Conservation (phyloP, 2,113 vertebrate species). For the Cranoglanis bouderius region DNA sequence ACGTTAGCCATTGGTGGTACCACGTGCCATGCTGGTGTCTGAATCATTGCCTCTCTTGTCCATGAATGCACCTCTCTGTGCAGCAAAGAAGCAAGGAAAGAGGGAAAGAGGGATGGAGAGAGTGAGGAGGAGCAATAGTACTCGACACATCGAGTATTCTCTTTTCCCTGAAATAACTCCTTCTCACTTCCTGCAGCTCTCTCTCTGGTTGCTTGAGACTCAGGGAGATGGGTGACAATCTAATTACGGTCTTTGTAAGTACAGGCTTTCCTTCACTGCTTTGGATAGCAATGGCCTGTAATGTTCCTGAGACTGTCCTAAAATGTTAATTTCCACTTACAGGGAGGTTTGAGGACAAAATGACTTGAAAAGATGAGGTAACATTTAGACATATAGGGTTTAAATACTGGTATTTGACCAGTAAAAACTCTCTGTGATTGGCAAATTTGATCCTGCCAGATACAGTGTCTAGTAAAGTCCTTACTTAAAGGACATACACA, state of each 20-base stretch:
- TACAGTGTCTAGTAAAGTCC: too few relatives aligned
- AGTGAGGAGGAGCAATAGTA: slow-evolving; percentile 27
- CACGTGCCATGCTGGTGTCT: slow-evolving; percentile 43
- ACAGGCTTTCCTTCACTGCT: slow-evolving; percentile 7
- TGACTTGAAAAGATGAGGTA: background rate
- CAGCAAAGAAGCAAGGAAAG: slow-evolving; percentile 22
- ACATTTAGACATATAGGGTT: too few relatives aligned
- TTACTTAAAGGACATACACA: too few relatives aligned
- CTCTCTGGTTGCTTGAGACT: slow-evolving; percentile 40
- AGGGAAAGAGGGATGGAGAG: slow-evolving; percentile 7
- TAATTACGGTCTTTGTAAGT: slow-evolving; percentile 38
- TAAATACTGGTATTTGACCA: too few relatives aligned
- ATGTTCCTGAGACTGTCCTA: slow-evolving; percentile 16
- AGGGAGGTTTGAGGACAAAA: background rate
- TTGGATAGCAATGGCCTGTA: background rate
- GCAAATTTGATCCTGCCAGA: too few relatives aligned
- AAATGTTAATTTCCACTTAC: background rate
- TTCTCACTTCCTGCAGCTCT: slow-evolving; percentile 11
- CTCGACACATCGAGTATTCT: slow-evolving; percentile 8
- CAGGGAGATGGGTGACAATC: slow-evolving; percentile 44
- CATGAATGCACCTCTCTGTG: slow-evolving; percentile 69
- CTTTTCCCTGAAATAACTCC: slow-evolving; percentile 36
- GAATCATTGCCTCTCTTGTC: slow-evolving; percentile 45
- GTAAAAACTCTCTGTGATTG: too few relatives aligned
- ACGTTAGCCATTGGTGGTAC: slow-evolving; percentile 46